phyloP scores from a whole-genome alignment of 2,888 invertebrate genomes.

The Candidula unifasciata region DNA sequence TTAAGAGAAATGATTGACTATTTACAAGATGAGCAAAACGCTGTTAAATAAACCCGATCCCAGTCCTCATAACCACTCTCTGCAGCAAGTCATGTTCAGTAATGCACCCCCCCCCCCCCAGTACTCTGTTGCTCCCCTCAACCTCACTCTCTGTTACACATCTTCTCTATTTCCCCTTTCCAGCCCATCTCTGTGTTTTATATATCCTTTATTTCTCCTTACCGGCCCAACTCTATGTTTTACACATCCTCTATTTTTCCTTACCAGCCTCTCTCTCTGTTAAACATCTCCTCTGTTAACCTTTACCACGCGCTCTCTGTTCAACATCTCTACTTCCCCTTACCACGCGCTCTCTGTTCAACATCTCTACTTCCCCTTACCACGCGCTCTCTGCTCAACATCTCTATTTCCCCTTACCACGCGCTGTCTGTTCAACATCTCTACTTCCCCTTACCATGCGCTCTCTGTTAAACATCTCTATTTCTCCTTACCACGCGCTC shows the following conservation, averaged over 20 bases:
- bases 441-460: neutral
- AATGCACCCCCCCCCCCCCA: too few relatives aligned
- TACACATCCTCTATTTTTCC: too few relatives aligned
- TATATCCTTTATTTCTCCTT: neutral
- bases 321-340: neutral
- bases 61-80: too few relatives aligned
- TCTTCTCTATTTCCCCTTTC: neutral
- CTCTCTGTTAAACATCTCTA: neutral
- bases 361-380: neutral
- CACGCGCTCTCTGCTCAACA: neutral
- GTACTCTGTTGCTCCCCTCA: too few relatives aligned
- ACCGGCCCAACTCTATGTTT: neutral
- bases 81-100: too few relatives aligned
- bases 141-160: too few relatives aligned
- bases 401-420: neutral
- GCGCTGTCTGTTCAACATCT: neutral
- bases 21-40: too few relatives aligned
- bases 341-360: neutral
- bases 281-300: neutral
- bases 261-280: too few relatives aligned
- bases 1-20: too few relatives aligned
- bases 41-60: too few relatives aligned
- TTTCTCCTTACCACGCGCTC: neutral
- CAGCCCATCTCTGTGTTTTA: neutral
- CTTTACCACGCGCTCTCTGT: neutral